A percentile compares a stretch with the other conserved stretches of the same genome.
These are phyloP conservation scores for Callospermophilus lateralis DNA, from an alignment of 2,113 vertebrate species.

Conservation along the genomic window DNA sequence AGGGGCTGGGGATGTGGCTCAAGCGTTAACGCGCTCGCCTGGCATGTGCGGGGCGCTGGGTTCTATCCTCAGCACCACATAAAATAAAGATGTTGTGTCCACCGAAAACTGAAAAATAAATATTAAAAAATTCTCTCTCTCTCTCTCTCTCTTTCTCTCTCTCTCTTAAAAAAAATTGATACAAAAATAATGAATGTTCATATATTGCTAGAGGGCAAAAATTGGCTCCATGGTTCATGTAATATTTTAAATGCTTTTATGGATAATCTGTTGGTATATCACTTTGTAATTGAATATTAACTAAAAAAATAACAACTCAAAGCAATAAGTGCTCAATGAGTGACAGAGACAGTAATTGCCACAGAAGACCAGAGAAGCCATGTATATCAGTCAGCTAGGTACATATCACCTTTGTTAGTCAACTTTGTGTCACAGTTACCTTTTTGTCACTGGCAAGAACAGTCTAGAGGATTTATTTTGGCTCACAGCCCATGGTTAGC, in stretches of 20 bases:
- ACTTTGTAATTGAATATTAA: slow-evolving; percentile 48
- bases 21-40: no score
- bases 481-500: no score
- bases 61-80: no score
- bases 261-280: background rate
- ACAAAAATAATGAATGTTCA: background rate
- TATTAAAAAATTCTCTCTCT: no score
- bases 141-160: no score
- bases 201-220: background rate
- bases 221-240: background rate
- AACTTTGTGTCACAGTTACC: no score
- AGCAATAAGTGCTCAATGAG: background rate
- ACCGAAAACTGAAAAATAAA: no score
- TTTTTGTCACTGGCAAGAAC: no score
- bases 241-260: slow-evolving; percentile 48
- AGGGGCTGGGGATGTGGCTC: no score
- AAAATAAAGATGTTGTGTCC: no score
- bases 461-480: no score
- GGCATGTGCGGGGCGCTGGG: no score
- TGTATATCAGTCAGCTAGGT: background rate
- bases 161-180: background rate
- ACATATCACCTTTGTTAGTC: background rate
- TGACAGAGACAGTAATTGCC: background rate
- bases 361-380: background rate
- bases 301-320: slow-evolving; percentile 39